These are phyloP conservation scores for Drosophila teissieri DNA, from an alignment of 1,140 invertebrate species.

Conservation along the genomic window DNA sequence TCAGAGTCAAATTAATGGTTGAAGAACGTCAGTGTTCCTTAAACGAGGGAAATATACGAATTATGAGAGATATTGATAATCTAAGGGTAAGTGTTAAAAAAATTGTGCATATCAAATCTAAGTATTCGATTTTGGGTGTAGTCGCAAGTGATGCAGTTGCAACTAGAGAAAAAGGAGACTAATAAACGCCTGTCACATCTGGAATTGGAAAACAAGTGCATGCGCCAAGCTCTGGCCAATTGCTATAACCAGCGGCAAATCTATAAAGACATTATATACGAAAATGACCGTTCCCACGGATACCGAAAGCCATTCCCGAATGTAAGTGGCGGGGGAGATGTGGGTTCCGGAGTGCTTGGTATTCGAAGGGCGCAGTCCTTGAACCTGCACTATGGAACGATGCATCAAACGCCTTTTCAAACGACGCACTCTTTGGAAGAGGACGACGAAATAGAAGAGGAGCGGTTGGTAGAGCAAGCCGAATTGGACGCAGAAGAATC, in stretches of 20 bases:
- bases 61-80: conserved; percentile 82
- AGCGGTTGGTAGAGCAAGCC: conserved; percentile 28
- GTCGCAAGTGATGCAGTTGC: conserved; percentile 73
- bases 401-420: conserved; percentile 67
- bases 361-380: conserved; percentile 63
- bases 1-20: conserved; percentile 86
- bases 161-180: conserved; percentile 73
- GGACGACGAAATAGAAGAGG: conserved; percentile 60
- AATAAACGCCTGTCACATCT: conserved; percentile 77
- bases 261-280: conserved; percentile 77
- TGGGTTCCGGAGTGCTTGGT: background rate
- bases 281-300: conserved; percentile 68
- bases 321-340: conserved; percentile 18
- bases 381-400: conserved; percentile 78
- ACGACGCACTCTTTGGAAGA: conserved; percentile 68
- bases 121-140: conserved; percentile 1
- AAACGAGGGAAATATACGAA: conserved; percentile 84
- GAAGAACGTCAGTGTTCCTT: conserved; percentile 86
- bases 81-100: conserved; percentile 60
- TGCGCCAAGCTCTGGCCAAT: conserved; percentile 72
- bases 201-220: conserved; percentile 81
- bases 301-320: conserved; percentile 71
- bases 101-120: background rate
- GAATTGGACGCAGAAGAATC: conserved; percentile 41
- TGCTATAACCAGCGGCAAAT: conserved; percentile 71